Conservation (phyloP, 92 coral and sea anemone species). For the Meandrina meandrites region DNA sequence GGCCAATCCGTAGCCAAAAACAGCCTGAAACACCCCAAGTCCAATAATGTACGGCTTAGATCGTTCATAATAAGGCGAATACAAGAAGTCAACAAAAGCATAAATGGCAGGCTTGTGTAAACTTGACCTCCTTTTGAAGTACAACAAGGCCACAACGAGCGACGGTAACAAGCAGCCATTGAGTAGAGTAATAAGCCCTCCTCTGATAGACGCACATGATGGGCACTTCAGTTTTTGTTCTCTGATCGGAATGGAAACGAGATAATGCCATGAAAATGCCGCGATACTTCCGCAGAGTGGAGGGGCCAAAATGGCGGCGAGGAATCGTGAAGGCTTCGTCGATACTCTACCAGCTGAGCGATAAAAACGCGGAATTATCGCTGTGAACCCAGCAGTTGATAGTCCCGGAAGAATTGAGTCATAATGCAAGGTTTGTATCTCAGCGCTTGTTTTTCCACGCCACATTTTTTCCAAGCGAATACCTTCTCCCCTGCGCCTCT, state of each 20-base stretch:
- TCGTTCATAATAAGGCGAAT: constrained; percentile 62
- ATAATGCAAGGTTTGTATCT: neutral
- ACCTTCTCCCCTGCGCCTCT: no score
- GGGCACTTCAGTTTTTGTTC: constrained; percentile 58
- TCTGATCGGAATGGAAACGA: constrained; percentile 58
- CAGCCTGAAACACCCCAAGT: constrained; percentile 66
- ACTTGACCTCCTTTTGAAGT: constrained; percentile 50
- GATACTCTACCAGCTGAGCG: neutral
- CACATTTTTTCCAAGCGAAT: neutral
- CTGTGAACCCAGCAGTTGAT: constrained; percentile 25
- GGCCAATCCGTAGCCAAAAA: constrained; percentile 71
- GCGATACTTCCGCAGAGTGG: constrained; percentile 67
- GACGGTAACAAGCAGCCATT: constrained; percentile 77
- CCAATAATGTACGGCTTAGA: constrained; percentile 58
- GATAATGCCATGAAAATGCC: constrained; percentile 55
- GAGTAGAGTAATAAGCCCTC: constrained; percentile 56
- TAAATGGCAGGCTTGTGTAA: constrained; percentile 13
- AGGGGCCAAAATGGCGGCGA: constrained; percentile 66
- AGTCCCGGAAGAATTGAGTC: constrained; percentile 2
- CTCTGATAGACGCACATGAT: constrained; percentile 75
- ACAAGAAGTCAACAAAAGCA: constrained; percentile 56
- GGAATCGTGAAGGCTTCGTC: neutral
- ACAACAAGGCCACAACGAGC: constrained; percentile 45
- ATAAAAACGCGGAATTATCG: constrained; percentile 30
- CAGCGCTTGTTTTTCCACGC: neutral